Conservation (phyloP, 2,797 vertebrate genomes). For the Sylvia borin region DNA sequence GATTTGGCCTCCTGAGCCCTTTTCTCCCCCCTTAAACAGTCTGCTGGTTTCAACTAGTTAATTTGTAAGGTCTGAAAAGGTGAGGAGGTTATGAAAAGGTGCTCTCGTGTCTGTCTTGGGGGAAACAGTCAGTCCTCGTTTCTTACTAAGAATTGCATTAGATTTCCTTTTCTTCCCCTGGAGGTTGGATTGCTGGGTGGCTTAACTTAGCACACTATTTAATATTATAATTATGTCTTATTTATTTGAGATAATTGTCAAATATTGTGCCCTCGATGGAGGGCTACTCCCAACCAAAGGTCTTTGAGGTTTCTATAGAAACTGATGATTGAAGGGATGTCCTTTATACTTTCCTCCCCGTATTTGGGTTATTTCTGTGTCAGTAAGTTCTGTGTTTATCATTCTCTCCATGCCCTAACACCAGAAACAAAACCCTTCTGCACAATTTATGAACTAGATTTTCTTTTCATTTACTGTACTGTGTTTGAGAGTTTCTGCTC, state of each 20-base stretch:
- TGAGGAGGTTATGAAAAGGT: slow-evolving; percentile 58
- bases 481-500: slow-evolving; percentile 30
- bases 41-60: slow-evolving; percentile 67
- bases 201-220: slow-evolving; percentile 77
- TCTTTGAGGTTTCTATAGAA: slow-evolving; percentile 85
- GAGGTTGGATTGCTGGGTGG: slow-evolving; percentile 73
- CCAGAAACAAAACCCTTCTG: slow-evolving; percentile 43
- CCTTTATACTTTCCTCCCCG: slow-evolving; percentile 75
- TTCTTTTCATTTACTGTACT: slow-evolving; percentile 54
- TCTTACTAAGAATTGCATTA: slow-evolving; percentile 68
- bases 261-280: slow-evolving; percentile 83
- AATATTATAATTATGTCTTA: slow-evolving; percentile 81
- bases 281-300: slow-evolving; percentile 84
- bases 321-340: slow-evolving; percentile 80
- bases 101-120: slow-evolving; percentile 69
- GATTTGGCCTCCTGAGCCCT: slow-evolving; percentile 65
- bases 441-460: slow-evolving; percentile 62
- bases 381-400: slow-evolving; percentile 60
- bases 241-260: slow-evolving; percentile 83
- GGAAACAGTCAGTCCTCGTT: slow-evolving; percentile 69
- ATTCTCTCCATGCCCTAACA: slow-evolving; percentile 37
- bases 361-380: slow-evolving; percentile 81
- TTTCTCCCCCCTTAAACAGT: slow-evolving; percentile 57
- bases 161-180: slow-evolving; percentile 69
- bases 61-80: slow-evolving; percentile 71